Base-by-base conservation (phyloP, 2,888 invertebrate genomes). In the Pheosia tremula region DNA sequence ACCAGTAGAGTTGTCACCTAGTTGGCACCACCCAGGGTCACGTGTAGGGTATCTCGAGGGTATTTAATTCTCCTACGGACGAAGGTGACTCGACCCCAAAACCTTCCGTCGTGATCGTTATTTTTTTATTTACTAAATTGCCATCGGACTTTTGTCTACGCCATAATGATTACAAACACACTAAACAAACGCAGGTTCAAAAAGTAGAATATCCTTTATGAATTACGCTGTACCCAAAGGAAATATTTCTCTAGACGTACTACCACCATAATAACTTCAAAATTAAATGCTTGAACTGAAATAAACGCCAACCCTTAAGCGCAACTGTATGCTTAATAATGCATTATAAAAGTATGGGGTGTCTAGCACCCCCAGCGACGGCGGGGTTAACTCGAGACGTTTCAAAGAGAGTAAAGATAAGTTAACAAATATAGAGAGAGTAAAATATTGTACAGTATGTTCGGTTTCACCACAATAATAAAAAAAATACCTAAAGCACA, bases 331-430 rank as follows among this genome's bases (percentile, higher is more conserved):
- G 62, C 75, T 84, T 77, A 85, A 82, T 84, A 83, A 82, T 88
- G 85, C 84, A 86, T 83, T 84, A 84, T 85, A 89, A 89, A 89
- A 88, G 85, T 88, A 68, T 68, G 70, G 78, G 78, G 76, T 66
- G 61, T 65, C 62, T 52, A 56, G 58, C 69, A 71, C 68, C 67
- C 68, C 69, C 63, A 60, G 61, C 60, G 63, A 66, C 63, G 66
- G 56, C 53, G 62, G 54, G 60, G 59, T 43, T 56, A 57, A 41
- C 60, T 69, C 69, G 72, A 66, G 78, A 67, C 77, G 76, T 79
- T 80, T 85, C 78, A 80, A 84, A 82, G 81, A 82, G 76, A 78
- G 82, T 78, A 84, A 86, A 89, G 88, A 90, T 90, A 90, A 88
- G 85, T 85, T 79, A 89, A 88, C 84, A 85, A 86, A 83, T 86